Evolutionary conservation across 2,113 vertebrate genomes (phyloP), one percentile per base, ranked within the genome.

Genomic region (Notothenia rossii): DNA sequence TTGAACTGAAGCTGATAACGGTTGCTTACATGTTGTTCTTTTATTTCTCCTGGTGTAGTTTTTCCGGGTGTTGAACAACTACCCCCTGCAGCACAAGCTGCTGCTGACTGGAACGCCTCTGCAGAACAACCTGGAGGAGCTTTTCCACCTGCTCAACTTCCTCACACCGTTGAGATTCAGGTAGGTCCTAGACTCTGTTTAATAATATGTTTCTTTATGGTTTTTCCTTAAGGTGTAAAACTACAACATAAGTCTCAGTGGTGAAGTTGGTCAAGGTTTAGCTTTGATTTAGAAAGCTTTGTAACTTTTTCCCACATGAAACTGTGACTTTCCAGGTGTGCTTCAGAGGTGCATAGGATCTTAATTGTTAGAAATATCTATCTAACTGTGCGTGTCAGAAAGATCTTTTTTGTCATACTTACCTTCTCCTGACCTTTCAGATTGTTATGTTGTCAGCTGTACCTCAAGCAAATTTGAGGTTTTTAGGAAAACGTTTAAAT

Each of bases 71-170:
- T 84, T 99, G 87, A 99, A 99, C 45, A 98, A 97, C 86, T 99
- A 99, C 87, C 96, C 97, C 2, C 97, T 99, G 62, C 97, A 99
- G 87, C 98, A 99, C 91, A 98, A 99, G 66, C 94, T 99, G 84
- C 95, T 99, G 75, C 94, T 99, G 82, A 99, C 98, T 1, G 98
- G 98, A 86, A 99, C 98, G 13, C 98, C 98, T 0, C 91, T 99
- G 67, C 98, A 99, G 88, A 99, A 99, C 92, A 99, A 99, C 91
- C 93, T 99, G 25, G 98, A 99, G 85, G 98, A 99, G 81, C 90
- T 99, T 64, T 99, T 99, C 92, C 98, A 99, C 89, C 94, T 99
- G 81, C 97, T 99, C 81, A 99, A 98, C 94, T 99, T 99, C 93
- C 95, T 99, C 86, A 99, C 98, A 0, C 98, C 98, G 0, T 97